Evolutionary conservation across 2,113 vertebrate genomes (phyloP).

Genomic region (Siniperca chuatsi): DNA sequence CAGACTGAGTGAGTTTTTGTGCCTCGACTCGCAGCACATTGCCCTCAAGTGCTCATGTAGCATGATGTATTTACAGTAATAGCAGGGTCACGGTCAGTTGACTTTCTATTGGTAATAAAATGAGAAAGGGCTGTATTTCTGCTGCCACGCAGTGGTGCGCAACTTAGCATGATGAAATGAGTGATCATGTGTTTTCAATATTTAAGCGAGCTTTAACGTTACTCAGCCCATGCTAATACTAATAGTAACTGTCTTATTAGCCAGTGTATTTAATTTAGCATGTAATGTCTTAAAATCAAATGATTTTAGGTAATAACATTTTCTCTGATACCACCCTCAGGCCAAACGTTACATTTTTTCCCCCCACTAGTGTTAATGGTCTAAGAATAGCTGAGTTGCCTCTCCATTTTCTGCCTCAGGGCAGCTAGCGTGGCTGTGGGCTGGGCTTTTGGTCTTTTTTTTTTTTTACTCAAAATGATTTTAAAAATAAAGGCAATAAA

Average conservation of each 20-base stretch:
- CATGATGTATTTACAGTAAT: neutral
- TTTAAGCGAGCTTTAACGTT: neutral
- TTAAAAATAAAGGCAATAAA: neutral
- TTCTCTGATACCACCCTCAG: neutral
- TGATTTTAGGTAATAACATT: neutral
- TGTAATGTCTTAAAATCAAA: neutral
- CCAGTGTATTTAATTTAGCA: neutral
- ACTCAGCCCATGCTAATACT: neutral
- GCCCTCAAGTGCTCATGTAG: neutral
- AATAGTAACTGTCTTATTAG: neutral
- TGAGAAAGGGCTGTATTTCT: neutral
- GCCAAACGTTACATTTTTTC: neutral
- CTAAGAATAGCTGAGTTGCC: neutral
- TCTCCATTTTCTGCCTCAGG: neutral
- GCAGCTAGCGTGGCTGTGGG: neutral
- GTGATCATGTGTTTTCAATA: neutral
- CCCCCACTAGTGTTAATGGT: neutral
- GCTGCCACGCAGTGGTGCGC: neutral
- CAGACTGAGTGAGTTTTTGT: conserved; percentile 88
- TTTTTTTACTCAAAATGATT: neutral
- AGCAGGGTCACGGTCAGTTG: neutral
- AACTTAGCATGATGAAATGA: neutral
- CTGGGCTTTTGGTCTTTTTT: neutral
- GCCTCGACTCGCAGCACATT: neutral
- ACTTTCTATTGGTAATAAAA: neutral